phyloP scores from a whole-genome alignment of 2,113 vertebrate species.

The Heloderma charlesbogerti region DNA sequence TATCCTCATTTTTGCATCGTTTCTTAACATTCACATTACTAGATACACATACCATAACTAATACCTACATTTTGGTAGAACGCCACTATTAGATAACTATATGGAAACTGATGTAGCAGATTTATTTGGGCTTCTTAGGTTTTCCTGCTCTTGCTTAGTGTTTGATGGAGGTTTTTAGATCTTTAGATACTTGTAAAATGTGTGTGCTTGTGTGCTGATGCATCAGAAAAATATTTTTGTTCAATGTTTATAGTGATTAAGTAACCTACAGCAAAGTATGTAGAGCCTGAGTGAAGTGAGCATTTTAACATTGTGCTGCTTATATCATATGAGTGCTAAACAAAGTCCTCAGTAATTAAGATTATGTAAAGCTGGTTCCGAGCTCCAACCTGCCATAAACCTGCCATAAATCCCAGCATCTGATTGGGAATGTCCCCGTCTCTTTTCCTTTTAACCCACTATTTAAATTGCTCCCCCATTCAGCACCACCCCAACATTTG shows the following conservation, averaged over 20 bases:
- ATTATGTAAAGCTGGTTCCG: not conserved
- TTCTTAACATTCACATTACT: not conserved
- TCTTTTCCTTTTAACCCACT: not conserved
- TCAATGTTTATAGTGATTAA: not conserved
- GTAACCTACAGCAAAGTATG: not conserved
- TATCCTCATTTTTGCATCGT: not conserved
- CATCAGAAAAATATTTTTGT: not conserved
- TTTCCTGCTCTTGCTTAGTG: not conserved
- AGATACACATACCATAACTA: not conserved
- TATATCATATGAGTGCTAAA: not conserved
- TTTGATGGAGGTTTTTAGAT: not conserved
- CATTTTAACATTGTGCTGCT: not conserved
- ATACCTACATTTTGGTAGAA: not conserved
- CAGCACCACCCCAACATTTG: not conserved
- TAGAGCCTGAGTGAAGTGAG: not conserved
- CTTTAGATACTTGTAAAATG: not conserved
- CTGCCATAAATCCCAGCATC: not conserved
- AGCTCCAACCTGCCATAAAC: not conserved
- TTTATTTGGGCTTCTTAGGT: not conserved
- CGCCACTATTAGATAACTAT: not conserved
- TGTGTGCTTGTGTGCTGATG: not conserved
- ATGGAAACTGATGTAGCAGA: not conserved
- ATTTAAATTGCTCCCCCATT: not conserved
- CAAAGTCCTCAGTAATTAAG: not conserved
- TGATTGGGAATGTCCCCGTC: not conserved